These are phyloP conservation scores for Lordiphosa stackelbergi DNA, from an alignment of 1,140 invertebrate genomes.

Conservation along the genomic window DNA sequence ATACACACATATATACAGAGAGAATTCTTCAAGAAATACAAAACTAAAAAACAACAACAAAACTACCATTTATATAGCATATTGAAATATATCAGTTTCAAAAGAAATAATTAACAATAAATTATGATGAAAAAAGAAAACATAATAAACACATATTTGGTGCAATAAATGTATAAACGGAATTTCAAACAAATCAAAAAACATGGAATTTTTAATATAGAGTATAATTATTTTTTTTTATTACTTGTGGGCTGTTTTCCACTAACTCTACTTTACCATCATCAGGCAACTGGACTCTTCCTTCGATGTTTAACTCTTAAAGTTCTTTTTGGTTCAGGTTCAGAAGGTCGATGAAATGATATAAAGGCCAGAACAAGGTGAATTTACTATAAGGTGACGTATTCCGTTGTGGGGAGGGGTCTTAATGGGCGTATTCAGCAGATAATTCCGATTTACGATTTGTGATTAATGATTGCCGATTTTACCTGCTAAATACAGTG, in stretches of 20 bases:
- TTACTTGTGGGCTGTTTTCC: not conserved
- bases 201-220: not conserved
- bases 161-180: conserved; percentile 75
- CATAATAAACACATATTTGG: conserved; percentile 56
- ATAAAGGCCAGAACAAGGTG: no score
- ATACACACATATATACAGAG: conserved; percentile 34
- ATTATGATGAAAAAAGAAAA: conserved; percentile 25
- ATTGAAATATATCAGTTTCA: conserved; percentile 71
- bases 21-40: conserved; percentile 44
- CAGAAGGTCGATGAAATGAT: no score
- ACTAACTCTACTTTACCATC: no score
- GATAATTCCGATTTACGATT: no score
- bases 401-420: no score
- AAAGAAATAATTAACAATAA: conserved; percentile 38
- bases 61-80: conserved; percentile 35
- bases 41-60: conserved; percentile 20
- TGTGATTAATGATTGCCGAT: no score
- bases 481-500: no score
- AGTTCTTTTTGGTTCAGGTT: no score
- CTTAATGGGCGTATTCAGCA: no score
- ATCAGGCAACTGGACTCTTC: no score
- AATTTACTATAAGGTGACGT: no score
- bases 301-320: no score
- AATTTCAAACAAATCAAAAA: conserved; percentile 52
- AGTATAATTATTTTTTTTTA: not conserved